Evolutionary conservation across 2,888 invertebrate genomes (phyloP).

Genomic region (Xylota sylvarum): DNA sequence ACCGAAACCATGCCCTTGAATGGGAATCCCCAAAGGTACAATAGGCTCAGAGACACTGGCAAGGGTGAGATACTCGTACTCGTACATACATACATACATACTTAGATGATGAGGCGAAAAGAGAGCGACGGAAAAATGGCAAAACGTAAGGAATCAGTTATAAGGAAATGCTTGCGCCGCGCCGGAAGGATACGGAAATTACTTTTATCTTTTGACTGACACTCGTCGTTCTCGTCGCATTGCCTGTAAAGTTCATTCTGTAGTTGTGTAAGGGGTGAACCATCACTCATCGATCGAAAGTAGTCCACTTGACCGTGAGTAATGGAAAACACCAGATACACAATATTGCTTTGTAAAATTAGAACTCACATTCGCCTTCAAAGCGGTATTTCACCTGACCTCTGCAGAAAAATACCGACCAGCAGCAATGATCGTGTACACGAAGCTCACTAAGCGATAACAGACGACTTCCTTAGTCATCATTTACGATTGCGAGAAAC

Average conservation of each 20-base stretch:
- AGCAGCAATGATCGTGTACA: constrained; percentile 34
- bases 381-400: constrained; percentile 67
- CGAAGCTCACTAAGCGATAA: constrained; percentile 47
- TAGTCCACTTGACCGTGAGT: constrained; percentile 69
- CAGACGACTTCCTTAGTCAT: constrained; percentile 66
- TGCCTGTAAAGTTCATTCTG: not conserved
- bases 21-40: constrained; percentile 72
- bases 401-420: constrained; percentile 35
- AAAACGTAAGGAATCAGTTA: constrained; percentile 8
- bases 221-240: constrained; percentile 3
- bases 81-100: too few species aligned
- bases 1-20: constrained; percentile 75
- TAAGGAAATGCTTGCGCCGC: constrained; percentile 5
- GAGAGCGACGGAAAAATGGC: not conserved
- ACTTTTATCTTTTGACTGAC: constrained; percentile 58
- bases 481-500: constrained; percentile 42
- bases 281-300: constrained; percentile 44
- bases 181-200: constrained; percentile 72
- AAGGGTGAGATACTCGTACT: constrained; percentile 4
- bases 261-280: not conserved
- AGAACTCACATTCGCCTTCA: constrained; percentile 65
- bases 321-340: constrained; percentile 42
- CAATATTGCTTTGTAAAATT: constrained; percentile 31
- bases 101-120: not conserved
- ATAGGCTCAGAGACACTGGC: constrained; percentile 31